Evolutionary conservation across 2,888 invertebrate genomes (phyloP).

Genomic region (Smittia sp.): DNA sequence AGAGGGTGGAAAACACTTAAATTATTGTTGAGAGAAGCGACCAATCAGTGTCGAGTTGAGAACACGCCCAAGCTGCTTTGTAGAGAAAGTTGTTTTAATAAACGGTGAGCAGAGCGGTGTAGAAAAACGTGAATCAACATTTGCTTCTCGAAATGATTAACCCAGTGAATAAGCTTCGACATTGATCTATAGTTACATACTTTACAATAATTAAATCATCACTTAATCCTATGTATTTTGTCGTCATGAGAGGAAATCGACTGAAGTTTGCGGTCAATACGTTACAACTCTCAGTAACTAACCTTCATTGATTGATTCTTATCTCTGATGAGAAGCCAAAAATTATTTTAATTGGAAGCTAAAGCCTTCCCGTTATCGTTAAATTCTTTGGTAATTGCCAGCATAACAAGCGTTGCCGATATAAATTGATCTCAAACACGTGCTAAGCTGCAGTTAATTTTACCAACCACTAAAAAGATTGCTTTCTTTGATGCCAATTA

Average conservation of each 20-base stretch:
- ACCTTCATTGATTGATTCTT: too few relatives aligned
- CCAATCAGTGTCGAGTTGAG: neutral
- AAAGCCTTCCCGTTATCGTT: too few relatives aligned
- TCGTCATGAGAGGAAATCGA: too few relatives aligned
- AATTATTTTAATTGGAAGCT: too few relatives aligned
- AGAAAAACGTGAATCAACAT: neutral
- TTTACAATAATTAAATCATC: neutral
- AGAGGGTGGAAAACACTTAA: constrained; percentile 13
- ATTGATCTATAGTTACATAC: neutral
- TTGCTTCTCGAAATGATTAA: neutral
- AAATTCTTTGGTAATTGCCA: constrained; percentile 26
- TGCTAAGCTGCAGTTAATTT: neutral
- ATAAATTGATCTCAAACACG: constrained; percentile 33
- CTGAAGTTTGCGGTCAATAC: neutral
- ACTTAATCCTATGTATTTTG: too few relatives aligned
- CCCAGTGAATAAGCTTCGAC: neutral
- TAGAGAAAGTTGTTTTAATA: constrained; percentile 1
- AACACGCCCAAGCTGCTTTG: neutral
- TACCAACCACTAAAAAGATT: constrained; percentile 8
- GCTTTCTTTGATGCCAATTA: constrained; percentile 17
- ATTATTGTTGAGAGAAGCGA: neutral
- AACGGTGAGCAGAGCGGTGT: neutral
- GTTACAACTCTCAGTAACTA: too few relatives aligned
- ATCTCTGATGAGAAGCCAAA: too few relatives aligned
- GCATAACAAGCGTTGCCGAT: constrained; percentile 4